Conservation (phyloP, 1,140 invertebrate genomes). For the fruit fly (Drosophila melanogaster) region Release_6_plus_ISO1_MT NT_037436.4:17342501-17343000, state of each 20-base stretch:
- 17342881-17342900: conserved; percentile 56
- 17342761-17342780: not conserved
- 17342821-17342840: not conserved
- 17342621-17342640: conserved; percentile 61
- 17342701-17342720: conserved; percentile 54
- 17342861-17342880: conserved; percentile 29
- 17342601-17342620: conserved; percentile 39
- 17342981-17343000: conserved; percentile 61
- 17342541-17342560: conserved; percentile 57
- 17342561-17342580: not conserved
- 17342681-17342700: conserved; percentile 51
- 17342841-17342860: conserved; percentile 55
- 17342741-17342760: conserved; percentile 58
- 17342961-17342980: conserved; percentile 42
- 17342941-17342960: conserved; percentile 43
- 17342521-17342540: conserved; percentile 35
- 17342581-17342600: conserved; percentile 7
- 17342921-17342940: conserved; percentile 47
- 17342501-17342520: not conserved
- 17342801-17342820: conserved; percentile 41
- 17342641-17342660: conserved; percentile 63
- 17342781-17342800: too few species aligned
- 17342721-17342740: not conserved
- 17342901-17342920: conserved; percentile 53
- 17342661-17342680: conserved; percentile 41